Evolutionary conservation across 35 echinoderm and acorn worm species (phyloP).

Genomic region (Anneissia japonica): DNA sequence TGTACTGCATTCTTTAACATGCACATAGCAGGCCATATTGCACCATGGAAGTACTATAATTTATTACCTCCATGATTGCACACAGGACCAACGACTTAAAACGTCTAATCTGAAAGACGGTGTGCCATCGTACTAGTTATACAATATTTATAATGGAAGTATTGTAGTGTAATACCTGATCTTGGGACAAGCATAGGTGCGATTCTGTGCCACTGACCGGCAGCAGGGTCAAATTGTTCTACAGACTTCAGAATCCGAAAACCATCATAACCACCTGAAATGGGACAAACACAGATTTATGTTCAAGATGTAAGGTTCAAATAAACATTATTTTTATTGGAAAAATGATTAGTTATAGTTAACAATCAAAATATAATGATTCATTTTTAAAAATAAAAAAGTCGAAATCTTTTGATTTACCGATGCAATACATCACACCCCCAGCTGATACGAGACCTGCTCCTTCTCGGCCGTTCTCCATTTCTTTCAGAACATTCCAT

Average conservation of each 20-base stretch:
- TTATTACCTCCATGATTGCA: background rate
- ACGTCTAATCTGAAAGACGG: background rate
- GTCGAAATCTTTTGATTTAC: background rate
- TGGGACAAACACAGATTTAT: no score
- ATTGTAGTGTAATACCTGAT: slow-evolving; percentile 35
- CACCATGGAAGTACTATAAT: background rate
- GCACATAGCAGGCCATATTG: no score
- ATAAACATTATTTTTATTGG: no score
- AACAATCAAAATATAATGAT: no score
- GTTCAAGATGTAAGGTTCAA: no score
- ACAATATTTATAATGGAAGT: background rate
- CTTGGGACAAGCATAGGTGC: slow-evolving; percentile 48
- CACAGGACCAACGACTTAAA: background rate
- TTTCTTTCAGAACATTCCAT: slow-evolving; percentile 43
- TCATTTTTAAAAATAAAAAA: background rate
- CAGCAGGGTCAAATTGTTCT: slow-evolving; percentile 50
- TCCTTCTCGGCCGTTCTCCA: slow-evolving; percentile 61
- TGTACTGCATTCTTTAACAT: no score
- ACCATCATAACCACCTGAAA: slow-evolving; percentile 54
- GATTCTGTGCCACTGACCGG: slow-evolving; percentile 37
- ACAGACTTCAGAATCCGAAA: slow-evolving; percentile 34
- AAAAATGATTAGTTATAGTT: no score
- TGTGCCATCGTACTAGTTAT: background rate
- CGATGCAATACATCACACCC: slow-evolving; percentile 51
- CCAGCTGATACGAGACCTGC: slow-evolving; percentile 46